Conservation (phyloP, 2,113 vertebrate species). For the Chaetodon auriga region DNA sequence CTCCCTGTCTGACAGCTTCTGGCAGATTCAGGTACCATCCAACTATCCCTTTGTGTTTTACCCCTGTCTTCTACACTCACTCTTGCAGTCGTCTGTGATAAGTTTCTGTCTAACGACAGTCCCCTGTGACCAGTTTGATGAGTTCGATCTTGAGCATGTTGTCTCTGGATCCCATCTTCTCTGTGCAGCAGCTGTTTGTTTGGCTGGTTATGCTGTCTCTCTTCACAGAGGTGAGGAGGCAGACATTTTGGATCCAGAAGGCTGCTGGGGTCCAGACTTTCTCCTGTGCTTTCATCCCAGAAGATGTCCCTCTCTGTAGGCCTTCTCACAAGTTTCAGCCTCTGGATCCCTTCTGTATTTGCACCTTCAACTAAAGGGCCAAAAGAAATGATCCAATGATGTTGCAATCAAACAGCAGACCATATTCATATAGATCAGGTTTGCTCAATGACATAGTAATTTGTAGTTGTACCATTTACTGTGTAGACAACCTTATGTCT, state of each 20-base stretch:
- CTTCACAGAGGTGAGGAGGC: constrained; percentile 19
- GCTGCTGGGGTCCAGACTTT: constrained; percentile 72
- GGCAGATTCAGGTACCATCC: background rate
- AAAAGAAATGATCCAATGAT: background rate
- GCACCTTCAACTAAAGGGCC: constrained; percentile 8
- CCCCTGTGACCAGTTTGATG: background rate
- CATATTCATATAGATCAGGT: background rate
- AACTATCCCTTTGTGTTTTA: background rate
- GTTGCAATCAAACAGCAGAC: background rate
- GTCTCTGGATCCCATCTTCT: background rate
- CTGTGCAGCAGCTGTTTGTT: background rate
- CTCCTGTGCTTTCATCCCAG: constrained; percentile 85
- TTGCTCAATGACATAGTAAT: background rate
- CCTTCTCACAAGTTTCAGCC: constrained; percentile 69
- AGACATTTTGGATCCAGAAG: constrained; percentile 45
- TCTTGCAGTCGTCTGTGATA: background rate
- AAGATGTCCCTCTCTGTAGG: constrained; percentile 73
- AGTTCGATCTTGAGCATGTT: background rate
- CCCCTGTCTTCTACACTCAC: background rate
- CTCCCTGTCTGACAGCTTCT: constrained; percentile 7
- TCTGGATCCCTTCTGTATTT: constrained; percentile 37
- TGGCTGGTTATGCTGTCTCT: background rate
- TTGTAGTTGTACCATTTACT: constrained; percentile 39
- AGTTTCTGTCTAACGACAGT: background rate
- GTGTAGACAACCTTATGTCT: constrained; percentile 50